These are phyloP conservation scores for Trimorus sp. DNA, from an alignment of 2,888 invertebrate species.

Conservation along the genomic window DNA sequence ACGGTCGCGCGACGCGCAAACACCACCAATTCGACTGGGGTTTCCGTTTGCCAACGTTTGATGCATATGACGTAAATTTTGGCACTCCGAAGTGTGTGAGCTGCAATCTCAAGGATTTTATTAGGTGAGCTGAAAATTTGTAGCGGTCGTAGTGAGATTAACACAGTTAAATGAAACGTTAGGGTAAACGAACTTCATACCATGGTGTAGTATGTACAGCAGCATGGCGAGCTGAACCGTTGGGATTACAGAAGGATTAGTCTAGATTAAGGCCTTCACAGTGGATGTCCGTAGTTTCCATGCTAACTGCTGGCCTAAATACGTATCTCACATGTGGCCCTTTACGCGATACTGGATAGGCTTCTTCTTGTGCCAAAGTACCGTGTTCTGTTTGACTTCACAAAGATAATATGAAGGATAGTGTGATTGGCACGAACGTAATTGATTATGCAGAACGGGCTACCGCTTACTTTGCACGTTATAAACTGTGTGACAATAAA, in stretches of 20 bases:
- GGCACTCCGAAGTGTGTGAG: conserved; percentile 27
- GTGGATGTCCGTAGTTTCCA: conserved; percentile 76
- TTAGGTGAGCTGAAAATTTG: conserved; percentile 66
- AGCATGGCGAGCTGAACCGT: conserved; percentile 61
- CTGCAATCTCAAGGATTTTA: conserved; percentile 67
- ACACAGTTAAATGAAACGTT: conserved; percentile 70
- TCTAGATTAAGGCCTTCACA: conserved; percentile 76
- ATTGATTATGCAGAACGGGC: conserved; percentile 15
- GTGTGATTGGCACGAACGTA: conserved; percentile 36
- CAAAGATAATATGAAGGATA: conserved; percentile 44
- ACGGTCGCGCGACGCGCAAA: conserved; percentile 20
- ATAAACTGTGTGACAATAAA: background rate
- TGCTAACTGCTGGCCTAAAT: conserved; percentile 77
- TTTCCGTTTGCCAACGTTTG: conserved; percentile 38
- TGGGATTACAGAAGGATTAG: conserved; percentile 77
- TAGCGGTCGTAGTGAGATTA: conserved; percentile 66
- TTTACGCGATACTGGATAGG: conserved; percentile 45
- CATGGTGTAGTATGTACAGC: conserved; percentile 53
- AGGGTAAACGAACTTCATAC: conserved; percentile 68
- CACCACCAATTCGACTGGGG: conserved; percentile 18
- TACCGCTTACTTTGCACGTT: background rate
- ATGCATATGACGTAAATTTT: conserved; percentile 50
- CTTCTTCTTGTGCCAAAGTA: conserved; percentile 51
- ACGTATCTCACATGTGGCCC: conserved; percentile 71
- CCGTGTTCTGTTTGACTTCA: conserved; percentile 48